Percentiles rank a stretch among this genome's conserved stretches.
Evolutionary conservation across 2,888 invertebrate species (phyloP).

Genomic region (Tuta absoluta): DNA sequence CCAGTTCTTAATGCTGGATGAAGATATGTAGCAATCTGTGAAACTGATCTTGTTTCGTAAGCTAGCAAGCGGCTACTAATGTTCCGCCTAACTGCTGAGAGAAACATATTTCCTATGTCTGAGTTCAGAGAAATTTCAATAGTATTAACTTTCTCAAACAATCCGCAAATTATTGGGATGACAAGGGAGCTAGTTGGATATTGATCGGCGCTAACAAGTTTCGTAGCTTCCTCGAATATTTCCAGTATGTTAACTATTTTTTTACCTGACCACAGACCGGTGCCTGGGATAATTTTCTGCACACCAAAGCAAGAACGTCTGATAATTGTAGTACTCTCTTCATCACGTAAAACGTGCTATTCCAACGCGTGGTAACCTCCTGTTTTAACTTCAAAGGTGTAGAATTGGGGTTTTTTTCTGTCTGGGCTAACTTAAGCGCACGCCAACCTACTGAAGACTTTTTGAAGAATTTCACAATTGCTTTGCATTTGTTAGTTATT

Average conservation of each 20-base stretch:
- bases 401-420: conserved; percentile 21
- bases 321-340: conserved; percentile 27
- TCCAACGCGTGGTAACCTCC: conserved; percentile 27
- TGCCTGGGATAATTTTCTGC: conserved; percentile 25
- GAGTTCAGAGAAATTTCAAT: too few species aligned
- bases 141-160: conserved; percentile 16
- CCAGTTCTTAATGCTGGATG: conserved; percentile 16
- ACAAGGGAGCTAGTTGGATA: conserved; percentile 24
- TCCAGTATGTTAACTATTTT: conserved; percentile 20
- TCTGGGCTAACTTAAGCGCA: conserved; percentile 22
- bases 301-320: conserved; percentile 23
- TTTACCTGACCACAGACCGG: too few species aligned
- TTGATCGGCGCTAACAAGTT: conserved; percentile 25
- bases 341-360: conserved; percentile 27
- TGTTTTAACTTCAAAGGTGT: conserved; percentile 6
- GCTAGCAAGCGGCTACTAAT: conserved; percentile 24
- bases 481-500: too few species aligned
- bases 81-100: conserved; percentile 14
- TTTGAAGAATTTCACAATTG: conserved; percentile 29
- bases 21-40: conserved; percentile 14
- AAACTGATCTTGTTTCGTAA: conserved; percentile 25
- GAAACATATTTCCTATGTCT: conserved; percentile 26
- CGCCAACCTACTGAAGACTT: conserved; percentile 24
- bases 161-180: conserved; percentile 16
- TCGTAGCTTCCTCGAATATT: conserved; percentile 27